Evolutionary conservation across 2,113 vertebrate genomes (phyloP).

Genomic region (Panthera tigris): DNA sequence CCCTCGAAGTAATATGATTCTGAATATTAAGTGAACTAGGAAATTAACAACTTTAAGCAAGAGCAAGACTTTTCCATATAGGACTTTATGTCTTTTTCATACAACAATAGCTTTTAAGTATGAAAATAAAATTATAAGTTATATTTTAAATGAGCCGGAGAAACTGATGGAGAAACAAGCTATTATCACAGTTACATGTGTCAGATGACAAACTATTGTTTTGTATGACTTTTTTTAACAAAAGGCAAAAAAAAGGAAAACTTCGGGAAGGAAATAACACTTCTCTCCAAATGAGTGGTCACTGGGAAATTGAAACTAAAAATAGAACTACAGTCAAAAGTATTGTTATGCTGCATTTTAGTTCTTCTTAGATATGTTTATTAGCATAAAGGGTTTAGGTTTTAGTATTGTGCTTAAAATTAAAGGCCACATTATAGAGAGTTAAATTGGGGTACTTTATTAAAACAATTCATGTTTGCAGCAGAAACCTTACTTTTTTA

Average conservation of each 20-base stretch:
- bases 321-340: background rate
- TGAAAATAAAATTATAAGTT: constrained; percentile 44
- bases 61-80: constrained; percentile 9
- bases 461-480: background rate
- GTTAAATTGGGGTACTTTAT: background rate
- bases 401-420: background rate
- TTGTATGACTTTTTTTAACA: background rate
- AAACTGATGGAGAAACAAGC: background rate
- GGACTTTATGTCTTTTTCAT: background rate
- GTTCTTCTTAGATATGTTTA: background rate
- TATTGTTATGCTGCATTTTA: background rate
- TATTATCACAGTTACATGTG: background rate
- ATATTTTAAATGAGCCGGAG: background rate
- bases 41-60: background rate
- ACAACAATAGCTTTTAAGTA: constrained; percentile 17
- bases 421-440: background rate
- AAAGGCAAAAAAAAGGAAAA: constrained; percentile 25
- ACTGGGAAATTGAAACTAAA: background rate
- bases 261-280: background rate
- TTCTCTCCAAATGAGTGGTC: background rate
- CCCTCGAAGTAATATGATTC: background rate
- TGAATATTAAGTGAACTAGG: background rate
- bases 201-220: background rate
- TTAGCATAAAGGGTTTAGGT: background rate
- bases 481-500: background rate